Evolutionary conservation across 2,113 vertebrate genomes (phyloP), one percentile per base, ranked within the genome.

Genomic region (Condylura cristata): DNA sequence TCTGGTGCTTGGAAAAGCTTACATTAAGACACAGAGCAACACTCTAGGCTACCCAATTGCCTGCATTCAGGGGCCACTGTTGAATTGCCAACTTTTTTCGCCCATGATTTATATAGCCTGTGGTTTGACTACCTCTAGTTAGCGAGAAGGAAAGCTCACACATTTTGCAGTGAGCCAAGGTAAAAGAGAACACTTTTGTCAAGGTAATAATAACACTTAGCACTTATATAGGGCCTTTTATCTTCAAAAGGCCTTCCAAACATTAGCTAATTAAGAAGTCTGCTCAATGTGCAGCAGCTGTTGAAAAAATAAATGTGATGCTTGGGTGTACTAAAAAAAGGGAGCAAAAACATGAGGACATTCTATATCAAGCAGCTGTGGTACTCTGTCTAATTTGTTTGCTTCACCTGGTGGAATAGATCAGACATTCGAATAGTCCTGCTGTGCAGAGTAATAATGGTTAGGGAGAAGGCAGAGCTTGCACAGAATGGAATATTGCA

Each of bases 231-330:
- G 71, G 84, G 89, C 95, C 82, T 96, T 97, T 97, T 96, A 95
- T 97, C 97, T 96, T 97, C 95, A 96, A 95, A 95, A 79, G 92
- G 91, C 92, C 94, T 96, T 91, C 91, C 85, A 97, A 95, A 96
- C 95, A 95, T 97, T 96, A 96, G 96, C 96, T 97, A 97, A 97
- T 97, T 96, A 97, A 96, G 92, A 95, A 95, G 88, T 95, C 94
- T 95, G 88, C 94, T 85, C 95, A 65, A 76, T 92, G 75, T 83
- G 74, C 85, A 94, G 92, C 96, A 97, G 96, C 96, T 96, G 95
- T 93, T 97, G 96, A 92, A 95, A 95, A 96, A 97, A 95, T 90
- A 96, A 95, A 96, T 97, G 95, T 46, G 95, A 51, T 97, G 92
- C 96, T 96, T 96, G 94, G 90, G 95, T 94, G 85, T 86, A 94